phyloP scores from a whole-genome alignment of 2,113 vertebrate species.

The Apteryx mantelli region DNA sequence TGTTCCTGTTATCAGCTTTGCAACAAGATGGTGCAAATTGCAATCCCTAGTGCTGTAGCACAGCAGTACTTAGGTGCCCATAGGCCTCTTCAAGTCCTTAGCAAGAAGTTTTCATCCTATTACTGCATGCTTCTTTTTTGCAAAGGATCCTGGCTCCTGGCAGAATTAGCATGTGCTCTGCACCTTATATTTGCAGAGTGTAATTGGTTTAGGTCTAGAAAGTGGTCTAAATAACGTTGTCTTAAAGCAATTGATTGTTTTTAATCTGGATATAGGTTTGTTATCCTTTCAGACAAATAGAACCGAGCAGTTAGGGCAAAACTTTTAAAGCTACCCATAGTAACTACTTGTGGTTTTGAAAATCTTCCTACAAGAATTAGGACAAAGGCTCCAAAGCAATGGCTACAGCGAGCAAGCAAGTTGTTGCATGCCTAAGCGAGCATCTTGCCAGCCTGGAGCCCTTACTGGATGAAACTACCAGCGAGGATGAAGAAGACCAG shows the following conservation, averaged over 20 bases:
- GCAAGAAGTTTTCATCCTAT: too few species aligned
- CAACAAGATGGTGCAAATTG: neutral
- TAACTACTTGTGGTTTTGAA: neutral
- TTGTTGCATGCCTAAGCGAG: neutral
- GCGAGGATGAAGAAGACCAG: fast-evolving
- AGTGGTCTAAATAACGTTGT: neutral
- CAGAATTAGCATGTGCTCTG: neutral
- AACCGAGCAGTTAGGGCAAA: neutral
- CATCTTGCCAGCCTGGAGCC: neutral
- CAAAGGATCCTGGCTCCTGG: neutral
- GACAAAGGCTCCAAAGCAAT: neutral
- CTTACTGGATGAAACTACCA: neutral
- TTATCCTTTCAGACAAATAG: neutral
- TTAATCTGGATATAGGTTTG: neutral
- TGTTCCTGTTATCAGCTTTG: neutral
- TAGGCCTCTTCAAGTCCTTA: neutral
- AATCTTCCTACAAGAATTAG: neutral
- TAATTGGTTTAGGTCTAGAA: neutral
- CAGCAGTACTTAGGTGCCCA: neutral
- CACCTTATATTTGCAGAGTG: neutral
- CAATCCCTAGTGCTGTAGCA: neutral
- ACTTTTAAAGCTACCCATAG: neutral
- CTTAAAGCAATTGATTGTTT: neutral
- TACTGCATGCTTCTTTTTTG: neutral
- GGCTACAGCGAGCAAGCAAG: neutral